Evolutionary conservation across 2,888 invertebrate genomes (phyloP), one percentile per base, ranked within the genome.

Genomic region (Blastobasis lacticolella): DNA sequence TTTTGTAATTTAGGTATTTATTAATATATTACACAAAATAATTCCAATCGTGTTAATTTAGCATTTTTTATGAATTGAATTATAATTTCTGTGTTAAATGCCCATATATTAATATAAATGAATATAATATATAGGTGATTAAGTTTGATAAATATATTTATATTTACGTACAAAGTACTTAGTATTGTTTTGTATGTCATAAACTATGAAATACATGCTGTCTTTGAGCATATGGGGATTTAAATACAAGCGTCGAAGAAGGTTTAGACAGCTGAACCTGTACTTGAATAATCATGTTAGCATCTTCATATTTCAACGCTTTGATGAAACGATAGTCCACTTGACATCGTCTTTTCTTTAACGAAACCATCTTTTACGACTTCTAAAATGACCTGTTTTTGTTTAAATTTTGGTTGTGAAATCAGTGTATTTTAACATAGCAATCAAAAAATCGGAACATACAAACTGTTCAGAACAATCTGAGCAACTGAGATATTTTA

Each of bases 151-250:
- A 65, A 23, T 23, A 23, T 23, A 23, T 23, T 23, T 23, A 23
- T 23, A 23, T 23, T 23, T 23, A 66, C 81, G 80, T 81, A 80
- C 81, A 80, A 81, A 80, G 75, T 80, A 78, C 78, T 75, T 73
- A 75, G 64, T 67, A 60, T 67, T 67, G 64, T 23, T 65, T 61
- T 69, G 58, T 72, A 72, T 72, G 75, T 73, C 75, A 78, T 78
- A 23, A 23, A 23, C 23, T 23, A 71, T 51, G 60, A 60, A 49
- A 57, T 64, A 55, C 42, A 53, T 55, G 51, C 53, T 51, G 43
- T 48, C 56, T n/a, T n/a, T n/a, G n/a, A n/a, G n/a, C n/a, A 36
- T 48, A 51, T 52, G 54, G 55, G 50, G 49, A 49, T 47, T 48
- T n/a, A 38, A 50, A 43, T 42, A 47, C 44, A n/a, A 6, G 10